These are phyloP conservation scores for Dicranocentrus wangi DNA, from an alignment of 2,888 invertebrate species.

Conservation along the genomic window DNA sequence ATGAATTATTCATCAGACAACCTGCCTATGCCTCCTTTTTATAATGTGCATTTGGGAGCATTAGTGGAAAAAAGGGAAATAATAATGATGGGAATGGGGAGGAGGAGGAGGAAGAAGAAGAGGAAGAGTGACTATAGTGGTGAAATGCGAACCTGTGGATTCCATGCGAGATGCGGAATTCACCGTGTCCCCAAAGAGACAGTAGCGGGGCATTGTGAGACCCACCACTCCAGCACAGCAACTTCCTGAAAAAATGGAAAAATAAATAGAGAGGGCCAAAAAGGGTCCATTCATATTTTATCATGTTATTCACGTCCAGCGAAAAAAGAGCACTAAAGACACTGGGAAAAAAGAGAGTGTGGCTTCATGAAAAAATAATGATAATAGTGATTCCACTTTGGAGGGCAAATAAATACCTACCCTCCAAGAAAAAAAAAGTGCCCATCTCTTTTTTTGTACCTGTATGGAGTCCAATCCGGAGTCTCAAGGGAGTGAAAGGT, in stretches of 20 bases:
- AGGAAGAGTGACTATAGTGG: slow-evolving; percentile 6
- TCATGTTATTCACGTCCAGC: not conserved
- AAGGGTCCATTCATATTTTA: not conserved
- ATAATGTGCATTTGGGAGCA: not conserved
- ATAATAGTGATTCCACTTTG: not conserved
- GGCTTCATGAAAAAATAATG: not conserved
- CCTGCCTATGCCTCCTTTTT: not conserved
- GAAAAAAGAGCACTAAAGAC: too few relatives aligned
- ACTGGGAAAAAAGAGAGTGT: too few relatives aligned
- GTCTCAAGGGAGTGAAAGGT: slow-evolving; percentile 87
- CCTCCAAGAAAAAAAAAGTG: too few relatives aligned
- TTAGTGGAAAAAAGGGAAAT: not conserved
- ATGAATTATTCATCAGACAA: slow-evolving; percentile 17
- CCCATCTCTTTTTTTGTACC: slow-evolving; percentile 78
- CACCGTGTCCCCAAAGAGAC: slow-evolving; percentile 92
- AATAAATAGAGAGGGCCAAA: not conserved
- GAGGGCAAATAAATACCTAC: too few relatives aligned
- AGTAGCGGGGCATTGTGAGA: slow-evolving; percentile 93
- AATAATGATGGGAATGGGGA: slow-evolving; percentile 1
- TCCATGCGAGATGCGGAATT: slow-evolving; percentile 93
- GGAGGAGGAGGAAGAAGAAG: not conserved
- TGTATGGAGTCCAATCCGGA: slow-evolving; percentile 91
- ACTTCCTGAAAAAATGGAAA: slow-evolving; percentile 77
- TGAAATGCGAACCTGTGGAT: slow-evolving; percentile 81
- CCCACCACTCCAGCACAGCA: slow-evolving; percentile 85